Conservation (phyloP, 2,797 vertebrate species). For the Florisuga fusca region DNA sequence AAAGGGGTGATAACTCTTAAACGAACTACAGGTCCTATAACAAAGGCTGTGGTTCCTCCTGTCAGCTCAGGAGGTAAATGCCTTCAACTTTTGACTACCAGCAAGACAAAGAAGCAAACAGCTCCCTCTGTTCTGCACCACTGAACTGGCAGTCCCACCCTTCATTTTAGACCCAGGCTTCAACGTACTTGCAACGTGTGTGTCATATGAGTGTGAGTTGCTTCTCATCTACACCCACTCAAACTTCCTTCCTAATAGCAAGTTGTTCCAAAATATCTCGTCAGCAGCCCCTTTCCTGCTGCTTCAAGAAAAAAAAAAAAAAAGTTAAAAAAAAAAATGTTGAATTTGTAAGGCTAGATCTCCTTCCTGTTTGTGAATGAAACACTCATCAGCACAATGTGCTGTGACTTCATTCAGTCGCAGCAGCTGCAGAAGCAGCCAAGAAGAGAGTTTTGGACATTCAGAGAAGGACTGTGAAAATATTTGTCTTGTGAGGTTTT, state of each 20-base stretch:
- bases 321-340: not conserved
- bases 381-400: slow-evolving; percentile 26
- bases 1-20: not conserved
- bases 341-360: not conserved
- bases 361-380: slow-evolving; percentile 63
- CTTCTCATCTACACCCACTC: slow-evolving; percentile 77
- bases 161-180: slow-evolving; percentile 68
- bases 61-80: not conserved
- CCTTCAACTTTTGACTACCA: not conserved
- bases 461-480: slow-evolving; percentile 1
- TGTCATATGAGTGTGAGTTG: slow-evolving; percentile 75
- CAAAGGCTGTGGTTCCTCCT: not conserved
- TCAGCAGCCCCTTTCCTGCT: slow-evolving; percentile 73
- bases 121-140: slow-evolving; percentile 36
- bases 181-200: slow-evolving; percentile 30
- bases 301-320: not conserved
- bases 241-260: slow-evolving; percentile 80
- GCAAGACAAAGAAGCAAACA: not conserved
- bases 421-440: slow-evolving; percentile 17
- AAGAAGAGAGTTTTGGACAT: not conserved
- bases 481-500: slow-evolving; percentile 31
- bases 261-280: slow-evolving; percentile 79
- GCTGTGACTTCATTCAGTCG: slow-evolving; percentile 21
- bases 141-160: slow-evolving; percentile 45
- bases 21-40: not conserved